Conservation (phyloP, 2,797 vertebrate species). For the Lerista edwardsae region DNA sequence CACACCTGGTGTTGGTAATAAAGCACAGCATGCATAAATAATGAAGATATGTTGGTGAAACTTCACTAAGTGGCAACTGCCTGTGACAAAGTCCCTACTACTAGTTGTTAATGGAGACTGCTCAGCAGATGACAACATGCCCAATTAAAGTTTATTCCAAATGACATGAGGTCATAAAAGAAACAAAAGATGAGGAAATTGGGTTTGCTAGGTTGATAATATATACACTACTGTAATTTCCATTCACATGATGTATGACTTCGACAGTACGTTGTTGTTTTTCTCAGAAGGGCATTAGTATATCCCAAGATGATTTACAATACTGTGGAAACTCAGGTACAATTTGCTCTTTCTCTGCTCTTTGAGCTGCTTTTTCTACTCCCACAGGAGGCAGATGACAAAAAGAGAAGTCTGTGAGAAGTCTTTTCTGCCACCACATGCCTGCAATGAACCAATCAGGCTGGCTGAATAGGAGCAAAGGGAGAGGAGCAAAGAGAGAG, state of each 20-base stretch:
- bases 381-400: background rate
- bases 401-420: background rate
- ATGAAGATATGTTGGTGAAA: constrained; percentile 76
- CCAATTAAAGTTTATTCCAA: constrained; percentile 66
- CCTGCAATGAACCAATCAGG: too few species aligned
- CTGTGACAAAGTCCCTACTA: constrained; percentile 73
- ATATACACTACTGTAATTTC: constrained; percentile 20
- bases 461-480: background rate
- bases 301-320: background rate
- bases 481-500: background rate
- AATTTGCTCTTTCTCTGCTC: background rate
- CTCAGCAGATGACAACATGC: constrained; percentile 58
- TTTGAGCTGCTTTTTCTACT: background rate
- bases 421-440: background rate
- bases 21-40: constrained; percentile 81
- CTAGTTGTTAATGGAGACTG: constrained; percentile 58
- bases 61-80: constrained; percentile 81
- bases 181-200: constrained; percentile 66
- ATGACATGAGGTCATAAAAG: constrained; percentile 59
- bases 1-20: constrained; percentile 75
- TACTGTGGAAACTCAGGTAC: background rate
- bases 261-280: background rate
- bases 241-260: constrained; percentile 4
- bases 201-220: constrained; percentile 43
- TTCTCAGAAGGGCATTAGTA: background rate